A percentile compares a stretch with the other conserved stretches of the same genome.
phyloP scores from a whole-genome alignment of 2,888 invertebrate species.

The Hipparchia sbordonii region DNA sequence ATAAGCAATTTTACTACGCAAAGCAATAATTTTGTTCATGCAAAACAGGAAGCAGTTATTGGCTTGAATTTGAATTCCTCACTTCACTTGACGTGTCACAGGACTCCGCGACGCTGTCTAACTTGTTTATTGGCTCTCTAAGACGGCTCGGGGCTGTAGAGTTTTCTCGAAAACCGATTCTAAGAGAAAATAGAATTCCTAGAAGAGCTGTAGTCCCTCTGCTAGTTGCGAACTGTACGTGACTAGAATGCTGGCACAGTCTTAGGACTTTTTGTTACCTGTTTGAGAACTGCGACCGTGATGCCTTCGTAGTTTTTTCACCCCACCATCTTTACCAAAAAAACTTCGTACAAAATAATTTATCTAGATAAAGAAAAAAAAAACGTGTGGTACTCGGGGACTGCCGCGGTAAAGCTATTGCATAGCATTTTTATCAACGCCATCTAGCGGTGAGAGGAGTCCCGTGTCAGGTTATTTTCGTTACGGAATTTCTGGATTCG shows the following conservation, averaged over 20 bases:
- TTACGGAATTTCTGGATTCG: no score
- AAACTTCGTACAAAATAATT: neutral
- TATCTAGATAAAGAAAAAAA: no score
- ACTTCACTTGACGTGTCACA: conserved; percentile 34
- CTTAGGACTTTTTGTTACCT: conserved; percentile 13
- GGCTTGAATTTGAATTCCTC: conserved; percentile 30
- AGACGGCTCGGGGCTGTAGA: conserved; percentile 21
- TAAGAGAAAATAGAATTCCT: conserved; percentile 24
- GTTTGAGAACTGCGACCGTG: neutral
- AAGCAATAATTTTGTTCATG: conserved; percentile 22
- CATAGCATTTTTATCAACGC: no score
- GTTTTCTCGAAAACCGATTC: conserved; percentile 24
- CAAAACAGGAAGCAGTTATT: conserved; percentile 22
- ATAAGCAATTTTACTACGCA: neutral
- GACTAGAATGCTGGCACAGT: conserved; percentile 14
- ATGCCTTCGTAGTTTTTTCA: neutral
- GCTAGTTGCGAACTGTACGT: conserved; percentile 20
- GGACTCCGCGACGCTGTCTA: conserved; percentile 29
- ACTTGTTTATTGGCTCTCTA: conserved; percentile 39
- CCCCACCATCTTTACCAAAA: neutral
- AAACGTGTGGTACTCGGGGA: no score
- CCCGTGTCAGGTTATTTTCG: no score
- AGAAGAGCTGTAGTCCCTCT: conserved; percentile 24
- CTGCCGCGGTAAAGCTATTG: no score
- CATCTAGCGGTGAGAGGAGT: no score